Evolutionary conservation across 2,888 invertebrate species (phyloP).

Genomic region (Idaea aversata): DNA sequence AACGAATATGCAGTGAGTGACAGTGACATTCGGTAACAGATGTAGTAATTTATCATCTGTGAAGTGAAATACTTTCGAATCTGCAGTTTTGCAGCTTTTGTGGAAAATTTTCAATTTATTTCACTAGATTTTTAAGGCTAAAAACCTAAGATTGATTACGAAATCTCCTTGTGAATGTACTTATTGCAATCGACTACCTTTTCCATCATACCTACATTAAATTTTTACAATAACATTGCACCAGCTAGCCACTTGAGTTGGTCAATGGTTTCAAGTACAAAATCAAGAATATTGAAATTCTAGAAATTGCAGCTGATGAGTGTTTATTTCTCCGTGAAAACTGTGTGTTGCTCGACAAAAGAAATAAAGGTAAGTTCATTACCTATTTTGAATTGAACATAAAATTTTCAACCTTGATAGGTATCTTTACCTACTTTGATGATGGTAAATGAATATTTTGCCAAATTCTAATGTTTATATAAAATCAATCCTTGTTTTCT

Average conservation of each 20-base stretch:
- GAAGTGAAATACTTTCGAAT: background rate
- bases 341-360: background rate
- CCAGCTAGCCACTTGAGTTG: background rate
- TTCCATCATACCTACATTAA: background rate
- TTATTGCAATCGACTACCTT: background rate
- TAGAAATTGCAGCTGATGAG: slow-evolving; percentile 1
- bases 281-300: background rate
- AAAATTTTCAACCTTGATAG: too few species aligned
- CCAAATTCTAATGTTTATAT: too few species aligned
- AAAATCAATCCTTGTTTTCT: too few species aligned
- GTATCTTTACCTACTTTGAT: too few species aligned
- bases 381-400: background rate
- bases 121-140: background rate
- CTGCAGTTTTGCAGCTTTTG: background rate
- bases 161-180: background rate
- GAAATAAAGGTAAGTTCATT: slow-evolving; percentile 8
- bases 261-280: slow-evolving; percentile 3
- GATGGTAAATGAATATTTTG: too few species aligned
- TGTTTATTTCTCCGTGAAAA: background rate
- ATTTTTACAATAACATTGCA: background rate
- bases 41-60: background rate
- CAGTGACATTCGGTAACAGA: background rate
- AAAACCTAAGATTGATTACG: background rate
- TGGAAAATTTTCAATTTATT: background rate
- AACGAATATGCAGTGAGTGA: background rate